Base-by-base conservation (phyloP, 1,140 invertebrate genomes). In the Drosophila virilis region DNA sequence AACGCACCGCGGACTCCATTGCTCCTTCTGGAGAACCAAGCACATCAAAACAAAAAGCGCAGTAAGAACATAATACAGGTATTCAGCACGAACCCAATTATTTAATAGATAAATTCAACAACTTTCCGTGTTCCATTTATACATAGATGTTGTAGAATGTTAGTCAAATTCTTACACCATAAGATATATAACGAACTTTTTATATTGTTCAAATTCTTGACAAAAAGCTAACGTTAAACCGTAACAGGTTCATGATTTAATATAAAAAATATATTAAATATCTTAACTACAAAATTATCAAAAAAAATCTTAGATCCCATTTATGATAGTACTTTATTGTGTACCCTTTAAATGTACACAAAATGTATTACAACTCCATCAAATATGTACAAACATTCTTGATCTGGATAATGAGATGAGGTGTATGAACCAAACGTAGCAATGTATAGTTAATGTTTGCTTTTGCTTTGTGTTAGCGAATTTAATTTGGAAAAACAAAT, bases 11-110 rank as follows among this genome's bases (percentile, higher is more conserved):
- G 0, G 71, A 66, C 6, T 52, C 45, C 1, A 55, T 8, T 15
- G 28, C 40, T 10, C 45, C 58, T n/a, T 33, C 22, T 9, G 77
- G 50, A 22, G 71, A 78, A n/a, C 45, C 9, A 12, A 13, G 13
- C 28, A n/a, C 13, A 15, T 7, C 9, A 1, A 80, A 90, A 8
- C 52, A 76, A 54, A 85, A 90, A 52, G 46, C 62, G 6, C 86
- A 82, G 57, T 86, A 42, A 61, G 55, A 8, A 6, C 15, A 42
- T 12, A 43, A 37, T 28, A 7, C 28, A 28, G n/a, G 10, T 45
- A 6, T 45, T 8, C 57, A 35, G 1, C 42, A 13, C 32, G 7
- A 59, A 59, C 54, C 15, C 38, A 45, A 33, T 1, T 35, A 10
- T 22, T 37, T 13, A 57, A 28, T 50, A 46, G 33, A 40, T 46